Evolutionary conservation across 2,888 invertebrate species (phyloP).

Genomic region (Homarus gammarus): DNA sequence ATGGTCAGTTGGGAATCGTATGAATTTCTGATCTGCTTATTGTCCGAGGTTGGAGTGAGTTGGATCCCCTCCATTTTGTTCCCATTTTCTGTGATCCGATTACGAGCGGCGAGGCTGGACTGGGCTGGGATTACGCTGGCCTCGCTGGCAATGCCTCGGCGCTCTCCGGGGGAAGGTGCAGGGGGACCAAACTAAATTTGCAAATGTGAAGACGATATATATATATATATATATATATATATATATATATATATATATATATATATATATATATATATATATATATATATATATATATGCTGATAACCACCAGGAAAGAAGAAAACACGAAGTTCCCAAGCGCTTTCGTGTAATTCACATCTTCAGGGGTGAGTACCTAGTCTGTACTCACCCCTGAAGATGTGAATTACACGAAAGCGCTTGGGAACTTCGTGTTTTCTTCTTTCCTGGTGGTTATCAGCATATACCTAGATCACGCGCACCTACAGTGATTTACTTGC

Average conservation of each 20-base stretch:
- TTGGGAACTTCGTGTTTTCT: too few relatives aligned
- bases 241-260: conserved; percentile 56
- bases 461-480: too few relatives aligned
- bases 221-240: too few relatives aligned
- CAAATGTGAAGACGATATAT: conserved; percentile 41
- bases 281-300: conserved; percentile 54
- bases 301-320: too few relatives aligned
- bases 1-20: conserved; percentile 74
- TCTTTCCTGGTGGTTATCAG: too few relatives aligned
- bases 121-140: conserved; percentile 71
- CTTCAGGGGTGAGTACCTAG: too few relatives aligned
- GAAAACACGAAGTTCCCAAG: too few relatives aligned
- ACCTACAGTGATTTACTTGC: too few relatives aligned
- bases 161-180: background rate
- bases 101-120: conserved; percentile 72
- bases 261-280: conserved; percentile 48
- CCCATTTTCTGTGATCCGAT: conserved; percentile 75
- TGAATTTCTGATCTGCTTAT: conserved; percentile 76
- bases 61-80: conserved; percentile 75
- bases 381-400: too few relatives aligned
- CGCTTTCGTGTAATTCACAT: too few relatives aligned
- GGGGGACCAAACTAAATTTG: conserved; percentile 24
- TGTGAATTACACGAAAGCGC: too few relatives aligned
- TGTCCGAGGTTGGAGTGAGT: conserved; percentile 73
- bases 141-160: conserved; percentile 50